Evolutionary conservation across 2,113 vertebrate species (phyloP), one percentile per base, ranked within the genome.

Genomic region (Ptychochromis oligacanthus): DNA sequence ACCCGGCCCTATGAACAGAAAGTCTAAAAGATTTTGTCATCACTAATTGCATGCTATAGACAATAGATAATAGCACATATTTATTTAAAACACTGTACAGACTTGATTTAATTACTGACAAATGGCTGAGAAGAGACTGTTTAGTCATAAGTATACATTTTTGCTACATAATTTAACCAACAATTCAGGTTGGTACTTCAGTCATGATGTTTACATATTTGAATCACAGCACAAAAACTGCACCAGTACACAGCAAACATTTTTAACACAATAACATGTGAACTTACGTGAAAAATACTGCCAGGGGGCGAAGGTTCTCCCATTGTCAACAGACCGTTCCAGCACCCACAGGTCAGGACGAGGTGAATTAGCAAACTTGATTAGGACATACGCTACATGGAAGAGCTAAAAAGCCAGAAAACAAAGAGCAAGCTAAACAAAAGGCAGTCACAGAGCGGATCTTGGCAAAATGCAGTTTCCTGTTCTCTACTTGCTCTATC

Each of bases 211-310:
- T 52, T 72, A 3, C 31, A 18, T 26, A 28, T 67, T 46, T 67
- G 40, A 46, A 20, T 72, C 65, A 31, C 17, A 52, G 65, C 10
- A 52, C 46, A 72, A 72, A 72, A 82, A 28, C 8, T 76, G 2
- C 52, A n/a, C 14, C 5, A 46, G 4, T 24, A 46, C 24, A 1
- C 15, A 85, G 55, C 7, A 65, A 55, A 28, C 1, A 2, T 6
- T 56, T 2, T 75, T 58, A 78, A 84, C 13, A 49, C 22, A 54
- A 31, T 54, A 17, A 56, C 14, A 18, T 34, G 22, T 61, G 24
- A 95, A 97, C 98, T 97, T 95, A 98, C 98, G 89, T 93, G 98
- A 97, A 96, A 99, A 99, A 95, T 97, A 98, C 80, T 99, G 98
- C 98, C 98, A 99, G 2, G 98, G 96, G 13, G 61, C 94, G 85